Evolutionary conservation across 2,113 vertebrate genomes (phyloP).

Genomic region (Corythornis vintsioides): DNA sequence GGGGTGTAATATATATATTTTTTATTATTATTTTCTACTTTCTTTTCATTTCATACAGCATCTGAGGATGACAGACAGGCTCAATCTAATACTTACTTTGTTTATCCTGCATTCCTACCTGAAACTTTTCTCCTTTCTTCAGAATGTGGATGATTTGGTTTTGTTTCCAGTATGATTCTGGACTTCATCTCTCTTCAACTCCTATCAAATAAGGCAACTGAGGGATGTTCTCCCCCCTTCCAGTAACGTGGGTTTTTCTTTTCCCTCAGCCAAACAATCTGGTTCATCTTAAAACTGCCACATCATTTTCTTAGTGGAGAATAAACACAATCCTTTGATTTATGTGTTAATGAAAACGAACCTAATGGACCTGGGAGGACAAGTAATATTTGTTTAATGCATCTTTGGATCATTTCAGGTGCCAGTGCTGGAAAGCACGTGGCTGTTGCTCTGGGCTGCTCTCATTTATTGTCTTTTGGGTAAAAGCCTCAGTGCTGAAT

Average conservation of each 20-base stretch:
- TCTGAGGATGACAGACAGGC: not conserved
- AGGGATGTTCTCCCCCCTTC: not conserved
- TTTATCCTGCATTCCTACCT: not conserved
- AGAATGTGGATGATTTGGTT: not conserved
- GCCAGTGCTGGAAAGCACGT: not conserved
- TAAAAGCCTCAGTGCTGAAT: not conserved
- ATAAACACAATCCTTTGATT: not conserved
- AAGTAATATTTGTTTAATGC: not conserved
- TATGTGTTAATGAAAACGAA: not conserved
- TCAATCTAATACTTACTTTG: not conserved
- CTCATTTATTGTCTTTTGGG: not conserved
- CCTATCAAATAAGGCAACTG: not conserved
- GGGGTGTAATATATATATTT: fast-evolving
- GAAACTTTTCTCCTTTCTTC: not conserved
- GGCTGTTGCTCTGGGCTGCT: not conserved
- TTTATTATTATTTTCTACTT: not conserved
- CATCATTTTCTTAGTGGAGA: not conserved
- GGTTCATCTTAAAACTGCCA: not conserved
- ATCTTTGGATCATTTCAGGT: not conserved
- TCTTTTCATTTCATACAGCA: not conserved
- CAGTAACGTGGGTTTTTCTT: not conserved
- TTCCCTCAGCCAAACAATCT: not conserved
- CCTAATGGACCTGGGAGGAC: not conserved
- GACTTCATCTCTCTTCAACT: not conserved
- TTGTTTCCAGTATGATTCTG: not conserved